Evolutionary conservation across 2,113 vertebrate genomes (phyloP).

Genomic region (Mus pahari): DNA sequence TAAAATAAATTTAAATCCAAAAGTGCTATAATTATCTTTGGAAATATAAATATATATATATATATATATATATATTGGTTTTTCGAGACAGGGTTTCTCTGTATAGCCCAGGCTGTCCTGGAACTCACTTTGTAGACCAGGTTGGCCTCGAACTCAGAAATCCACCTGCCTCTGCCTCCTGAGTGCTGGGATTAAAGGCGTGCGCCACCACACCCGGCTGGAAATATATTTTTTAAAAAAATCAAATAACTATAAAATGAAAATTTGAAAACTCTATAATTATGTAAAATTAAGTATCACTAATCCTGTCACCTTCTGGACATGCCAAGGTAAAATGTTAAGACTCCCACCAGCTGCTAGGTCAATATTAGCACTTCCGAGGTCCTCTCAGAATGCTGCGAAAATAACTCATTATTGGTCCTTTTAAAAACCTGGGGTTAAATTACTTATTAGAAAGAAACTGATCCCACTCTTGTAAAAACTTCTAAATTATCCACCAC

Average conservation of each 20-base stretch:
- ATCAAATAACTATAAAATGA: slow-evolving; percentile 64
- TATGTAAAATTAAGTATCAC: background rate
- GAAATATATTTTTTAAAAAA: slow-evolving; percentile 58
- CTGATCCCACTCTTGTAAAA: slow-evolving; percentile 77
- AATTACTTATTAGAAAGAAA: slow-evolving; percentile 78
- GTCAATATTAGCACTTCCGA: slow-evolving; percentile 73
- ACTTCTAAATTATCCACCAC: slow-evolving; percentile 78
- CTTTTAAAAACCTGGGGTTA: slow-evolving; percentile 71
- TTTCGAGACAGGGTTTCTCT: too few relatives aligned
- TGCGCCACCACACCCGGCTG: too few relatives aligned
- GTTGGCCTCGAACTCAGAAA: too few relatives aligned
- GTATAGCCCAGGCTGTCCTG: too few relatives aligned
- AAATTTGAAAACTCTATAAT: background rate
- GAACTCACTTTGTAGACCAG: too few relatives aligned
- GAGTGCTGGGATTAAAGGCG: too few relatives aligned
- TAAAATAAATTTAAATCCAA: slow-evolving; percentile 73
- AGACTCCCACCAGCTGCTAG: slow-evolving; percentile 34
- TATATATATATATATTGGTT: too few relatives aligned
- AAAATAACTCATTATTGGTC: slow-evolving; percentile 40
- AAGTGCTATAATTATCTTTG: slow-evolving; percentile 60
- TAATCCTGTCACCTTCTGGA: background rate
- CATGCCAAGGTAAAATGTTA: background rate
- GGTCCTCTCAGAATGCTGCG: slow-evolving; percentile 67
- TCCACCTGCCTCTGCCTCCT: too few relatives aligned
- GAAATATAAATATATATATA: too few relatives aligned